These are phyloP conservation scores for Melanotaenia parkinsoni DNA, from an alignment of 2,797 vertebrate species.

Conservation along the genomic window DNA sequence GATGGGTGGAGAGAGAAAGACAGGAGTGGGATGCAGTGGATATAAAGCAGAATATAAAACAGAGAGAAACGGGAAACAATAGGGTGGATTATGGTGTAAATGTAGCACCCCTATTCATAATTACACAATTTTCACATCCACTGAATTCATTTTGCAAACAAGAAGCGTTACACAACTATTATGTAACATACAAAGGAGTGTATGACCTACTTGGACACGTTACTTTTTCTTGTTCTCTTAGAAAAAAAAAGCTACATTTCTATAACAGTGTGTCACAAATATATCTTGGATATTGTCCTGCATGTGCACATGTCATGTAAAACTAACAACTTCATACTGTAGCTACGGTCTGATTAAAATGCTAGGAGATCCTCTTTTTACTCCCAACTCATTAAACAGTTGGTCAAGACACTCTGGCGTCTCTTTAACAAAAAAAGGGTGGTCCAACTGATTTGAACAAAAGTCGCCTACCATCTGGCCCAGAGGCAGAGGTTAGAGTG, in stretches of 20 bases:
- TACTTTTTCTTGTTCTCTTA: background rate
- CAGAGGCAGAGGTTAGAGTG: background rate
- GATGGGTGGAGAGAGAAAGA: conserved; percentile 33
- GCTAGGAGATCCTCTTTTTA: background rate
- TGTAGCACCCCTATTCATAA: conserved; percentile 18
- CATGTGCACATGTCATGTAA: background rate
- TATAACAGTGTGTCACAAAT: background rate
- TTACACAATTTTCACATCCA: background rate
- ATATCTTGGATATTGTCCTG: background rate
- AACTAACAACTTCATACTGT: background rate
- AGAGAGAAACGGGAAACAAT: conserved; percentile 33
- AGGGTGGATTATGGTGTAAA: conserved; percentile 33
- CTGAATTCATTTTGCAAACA: background rate
- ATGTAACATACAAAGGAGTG: background rate
- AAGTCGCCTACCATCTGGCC: background rate
- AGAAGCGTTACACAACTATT: background rate
- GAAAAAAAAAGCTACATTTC: background rate
- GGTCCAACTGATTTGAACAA: background rate
- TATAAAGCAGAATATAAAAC: conserved; percentile 16
- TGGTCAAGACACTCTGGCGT: background rate
- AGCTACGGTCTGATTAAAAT: background rate
- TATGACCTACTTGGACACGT: background rate
- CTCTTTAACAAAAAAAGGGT: background rate
- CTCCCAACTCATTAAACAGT: background rate
- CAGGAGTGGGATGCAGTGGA: conserved; percentile 9